Percentiles rank a stretch among this genome's conserved stretches.
phyloP scores from a whole-genome alignment of 2,113 vertebrate genomes.

The Grus americana region DNA sequence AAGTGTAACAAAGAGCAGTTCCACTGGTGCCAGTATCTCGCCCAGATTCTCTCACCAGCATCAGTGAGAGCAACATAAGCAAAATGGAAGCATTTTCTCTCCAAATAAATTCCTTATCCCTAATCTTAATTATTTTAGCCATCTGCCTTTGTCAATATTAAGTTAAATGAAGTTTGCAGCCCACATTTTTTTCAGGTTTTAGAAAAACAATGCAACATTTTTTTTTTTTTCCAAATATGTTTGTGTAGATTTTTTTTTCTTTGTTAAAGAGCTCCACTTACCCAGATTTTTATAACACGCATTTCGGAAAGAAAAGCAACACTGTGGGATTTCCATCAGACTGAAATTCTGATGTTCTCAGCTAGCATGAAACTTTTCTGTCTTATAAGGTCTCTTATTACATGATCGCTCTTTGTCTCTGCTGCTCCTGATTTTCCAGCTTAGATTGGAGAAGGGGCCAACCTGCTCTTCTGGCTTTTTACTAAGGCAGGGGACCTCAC shows the following conservation, averaged over 20 bases:
- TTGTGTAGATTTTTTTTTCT: background rate
- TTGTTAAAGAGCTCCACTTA: background rate
- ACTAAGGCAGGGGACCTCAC: background rate
- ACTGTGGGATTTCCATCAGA: background rate
- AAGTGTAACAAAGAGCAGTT: background rate
- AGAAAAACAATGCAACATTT: background rate
- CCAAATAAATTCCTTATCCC: background rate
- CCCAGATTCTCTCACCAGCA: background rate
- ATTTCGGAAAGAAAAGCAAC: background rate
- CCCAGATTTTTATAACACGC: background rate
- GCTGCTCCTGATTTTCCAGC: background rate
- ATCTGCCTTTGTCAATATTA: background rate
- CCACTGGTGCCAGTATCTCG: too few species aligned
- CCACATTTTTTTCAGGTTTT: background rate
- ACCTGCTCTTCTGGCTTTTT: background rate
- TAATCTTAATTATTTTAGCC: background rate
- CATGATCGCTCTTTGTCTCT: background rate
- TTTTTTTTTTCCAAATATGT: fast-evolving
- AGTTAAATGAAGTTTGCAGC: background rate
- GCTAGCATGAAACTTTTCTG: background rate
- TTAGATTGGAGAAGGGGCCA: background rate
- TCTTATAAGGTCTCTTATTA: background rate
- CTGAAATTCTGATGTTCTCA: background rate
- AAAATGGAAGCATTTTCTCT: background rate
- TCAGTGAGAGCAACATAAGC: background rate